These are phyloP conservation scores for Desmodus rotundus DNA, from an alignment of 2,113 vertebrate genomes.

Conservation along the genomic window DNA sequence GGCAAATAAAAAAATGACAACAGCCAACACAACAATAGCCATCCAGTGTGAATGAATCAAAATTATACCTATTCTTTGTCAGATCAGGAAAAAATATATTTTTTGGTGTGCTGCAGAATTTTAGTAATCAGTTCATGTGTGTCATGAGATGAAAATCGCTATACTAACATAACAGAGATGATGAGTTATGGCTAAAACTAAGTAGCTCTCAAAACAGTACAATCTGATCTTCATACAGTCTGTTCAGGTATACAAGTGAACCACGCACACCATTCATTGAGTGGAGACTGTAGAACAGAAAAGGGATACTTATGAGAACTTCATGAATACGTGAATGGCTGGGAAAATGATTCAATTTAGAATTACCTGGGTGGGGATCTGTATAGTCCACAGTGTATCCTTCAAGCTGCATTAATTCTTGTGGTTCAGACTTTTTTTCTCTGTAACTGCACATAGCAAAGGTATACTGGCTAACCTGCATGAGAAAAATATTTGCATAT, in stretches of 20 bases:
- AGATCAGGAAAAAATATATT: neutral
- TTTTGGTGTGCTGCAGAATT: neutral
- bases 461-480: constrained; percentile 97
- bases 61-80: neutral
- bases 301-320: neutral
- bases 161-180: neutral
- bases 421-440: constrained; percentile 97
- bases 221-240: neutral
- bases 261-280: neutral
- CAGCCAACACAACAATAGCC: neutral
- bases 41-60: neutral
- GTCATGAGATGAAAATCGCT: neutral
- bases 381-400: constrained; percentile 98
- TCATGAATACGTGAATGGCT: neutral
- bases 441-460: constrained; percentile 99
- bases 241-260: neutral
- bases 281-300: neutral
- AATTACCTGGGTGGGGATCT: constrained; percentile 91
- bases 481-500: constrained; percentile 62
- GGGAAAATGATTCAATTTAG: neutral
- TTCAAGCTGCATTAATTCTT: constrained; percentile 98
- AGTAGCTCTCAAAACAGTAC: neutral
- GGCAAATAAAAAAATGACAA: neutral
- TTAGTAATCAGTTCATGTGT: neutral
- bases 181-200: neutral